Evolutionary conservation across 1,140 invertebrate species (phyloP).

Genomic region (Popillia japonica): DNA sequence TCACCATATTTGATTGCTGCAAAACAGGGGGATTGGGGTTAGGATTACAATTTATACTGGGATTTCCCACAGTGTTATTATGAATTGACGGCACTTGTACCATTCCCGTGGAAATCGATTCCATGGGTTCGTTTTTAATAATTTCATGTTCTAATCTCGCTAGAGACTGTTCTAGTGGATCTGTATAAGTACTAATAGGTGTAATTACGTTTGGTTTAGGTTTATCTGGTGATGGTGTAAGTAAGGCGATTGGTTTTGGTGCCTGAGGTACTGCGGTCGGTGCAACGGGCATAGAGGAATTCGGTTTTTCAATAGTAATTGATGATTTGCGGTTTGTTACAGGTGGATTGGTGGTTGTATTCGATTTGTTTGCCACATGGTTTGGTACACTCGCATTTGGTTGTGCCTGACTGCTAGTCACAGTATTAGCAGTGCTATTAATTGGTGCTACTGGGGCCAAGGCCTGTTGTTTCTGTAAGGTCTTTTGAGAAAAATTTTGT

Average conservation of each 20-base stretch:
- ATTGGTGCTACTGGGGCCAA: constrained; percentile 40
- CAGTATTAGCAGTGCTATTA: constrained; percentile 41
- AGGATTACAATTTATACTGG: constrained; percentile 44
- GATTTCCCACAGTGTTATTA: constrained; percentile 45
- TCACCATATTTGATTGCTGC: constrained; percentile 44
- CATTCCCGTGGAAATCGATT: constrained; percentile 48
- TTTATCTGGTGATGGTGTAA: constrained; percentile 57
- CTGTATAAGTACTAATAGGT: constrained; percentile 61
- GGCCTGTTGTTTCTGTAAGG: constrained; percentile 40
- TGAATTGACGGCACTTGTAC: constrained; percentile 50
- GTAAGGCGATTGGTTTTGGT: constrained; percentile 60
- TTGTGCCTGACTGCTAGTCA: constrained; percentile 41
- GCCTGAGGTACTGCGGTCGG: constrained; percentile 48
- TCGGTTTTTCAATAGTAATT: constrained; percentile 30
- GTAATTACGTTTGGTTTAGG: constrained; percentile 55
- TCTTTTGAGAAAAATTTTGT: constrained; percentile 35
- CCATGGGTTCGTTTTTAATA: constrained; percentile 63
- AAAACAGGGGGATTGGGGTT: constrained; percentile 46
- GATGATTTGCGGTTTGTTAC: constrained; percentile 39
- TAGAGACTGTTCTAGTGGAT: constrained; percentile 73
- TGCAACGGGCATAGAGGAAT: constrained; percentile 35
- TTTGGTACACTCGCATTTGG: constrained; percentile 39
- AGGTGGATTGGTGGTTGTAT: constrained; percentile 18
- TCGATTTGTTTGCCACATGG: constrained; percentile 39
- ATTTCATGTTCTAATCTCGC: constrained; percentile 70